Percentiles rank a stretch among this genome's conserved stretches.
Evolutionary conservation across 1,140 invertebrate genomes (phyloP).

Genomic region (Schlechtendalia chinensis): DNA sequence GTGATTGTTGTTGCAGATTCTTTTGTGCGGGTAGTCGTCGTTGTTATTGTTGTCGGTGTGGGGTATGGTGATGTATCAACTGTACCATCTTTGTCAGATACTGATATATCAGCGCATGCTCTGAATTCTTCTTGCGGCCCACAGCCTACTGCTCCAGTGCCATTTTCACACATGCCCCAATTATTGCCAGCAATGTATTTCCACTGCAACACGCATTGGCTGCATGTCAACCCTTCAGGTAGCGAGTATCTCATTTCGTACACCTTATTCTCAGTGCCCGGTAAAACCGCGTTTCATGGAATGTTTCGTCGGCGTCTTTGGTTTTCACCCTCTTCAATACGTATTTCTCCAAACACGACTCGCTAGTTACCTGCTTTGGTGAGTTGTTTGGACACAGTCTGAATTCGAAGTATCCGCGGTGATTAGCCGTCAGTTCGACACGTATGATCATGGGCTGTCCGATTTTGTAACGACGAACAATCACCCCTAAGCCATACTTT

Average conservation of each 20-base stretch:
- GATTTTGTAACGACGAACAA: conserved; percentile 71
- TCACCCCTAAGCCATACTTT: conserved; percentile 75
- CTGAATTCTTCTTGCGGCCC: conserved; percentile 85
- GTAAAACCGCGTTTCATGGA: conserved; percentile 61
- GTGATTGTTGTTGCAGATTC: conserved; percentile 52
- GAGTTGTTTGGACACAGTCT: conserved; percentile 70
- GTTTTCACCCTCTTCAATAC: conserved; percentile 63
- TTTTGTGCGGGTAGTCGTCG: conserved; percentile 49
- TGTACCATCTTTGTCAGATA: conserved; percentile 60
- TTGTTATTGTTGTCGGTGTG: conserved; percentile 41
- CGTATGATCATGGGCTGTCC: conserved; percentile 69
- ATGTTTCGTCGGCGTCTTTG: conserved; percentile 54
- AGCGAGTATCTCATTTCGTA: conserved; percentile 73
- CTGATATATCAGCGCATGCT: conserved; percentile 77
- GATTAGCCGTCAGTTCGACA: conserved; percentile 66
- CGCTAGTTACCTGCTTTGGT: conserved; percentile 58
- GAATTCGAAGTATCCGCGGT: conserved; percentile 86
- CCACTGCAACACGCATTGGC: conserved; percentile 80
- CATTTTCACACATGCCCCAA: conserved; percentile 73
- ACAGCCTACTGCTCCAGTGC: conserved; percentile 72
- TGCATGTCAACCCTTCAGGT: conserved; percentile 68
- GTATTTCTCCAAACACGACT: conserved; percentile 75
- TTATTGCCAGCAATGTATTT: conserved; percentile 77
- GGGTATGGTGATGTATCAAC: conserved; percentile 55
- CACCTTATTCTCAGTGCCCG: conserved; percentile 72